These are phyloP conservation scores for Neosilurus hyrtlii DNA, from an alignment of 2,797 vertebrate genomes.

Conservation along the genomic window DNA sequence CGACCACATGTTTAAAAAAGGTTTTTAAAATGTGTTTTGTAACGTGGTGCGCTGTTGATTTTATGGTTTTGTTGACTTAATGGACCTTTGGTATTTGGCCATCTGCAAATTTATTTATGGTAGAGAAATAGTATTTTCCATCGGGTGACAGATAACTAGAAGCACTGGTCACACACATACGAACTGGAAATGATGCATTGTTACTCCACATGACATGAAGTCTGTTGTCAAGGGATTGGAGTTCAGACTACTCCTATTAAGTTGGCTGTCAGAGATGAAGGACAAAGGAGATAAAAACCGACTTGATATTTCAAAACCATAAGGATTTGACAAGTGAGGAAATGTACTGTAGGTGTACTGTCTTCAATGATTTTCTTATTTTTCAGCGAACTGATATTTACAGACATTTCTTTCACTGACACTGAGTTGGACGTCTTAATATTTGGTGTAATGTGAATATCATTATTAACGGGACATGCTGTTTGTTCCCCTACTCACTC, in stretches of 20 bases:
- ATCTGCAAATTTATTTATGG: constrained; percentile 38
- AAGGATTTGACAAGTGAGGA: background rate
- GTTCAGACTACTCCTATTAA: background rate
- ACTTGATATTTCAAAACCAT: constrained; percentile 9
- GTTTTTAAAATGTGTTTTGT: constrained; percentile 13
- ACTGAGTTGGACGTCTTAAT: constrained; percentile 20
- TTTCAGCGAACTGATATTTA: constrained; percentile 29
- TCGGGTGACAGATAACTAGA: constrained; percentile 21
- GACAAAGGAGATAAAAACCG: constrained; percentile 3
- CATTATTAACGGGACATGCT: constrained; percentile 14
- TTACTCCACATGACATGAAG: constrained; percentile 11
- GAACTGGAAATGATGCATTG: background rate
- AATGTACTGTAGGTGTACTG: background rate
- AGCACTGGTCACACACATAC: constrained; percentile 30
- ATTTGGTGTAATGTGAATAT: constrained; percentile 34
- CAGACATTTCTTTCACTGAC: constrained; percentile 4
- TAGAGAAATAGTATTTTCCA: constrained; percentile 38
- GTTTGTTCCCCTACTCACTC: background rate
- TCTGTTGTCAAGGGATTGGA: constrained; percentile 6
- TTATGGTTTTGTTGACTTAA: constrained; percentile 28
- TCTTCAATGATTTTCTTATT: constrained; percentile 23
- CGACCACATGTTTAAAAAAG: constrained; percentile 44
- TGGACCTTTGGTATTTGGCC: constrained; percentile 19
- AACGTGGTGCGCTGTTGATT: constrained; percentile 27
- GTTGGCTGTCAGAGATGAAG: background rate